Conservation (phyloP, 2,797 vertebrate species). For the Brachyrhaphis roseni region DNA sequence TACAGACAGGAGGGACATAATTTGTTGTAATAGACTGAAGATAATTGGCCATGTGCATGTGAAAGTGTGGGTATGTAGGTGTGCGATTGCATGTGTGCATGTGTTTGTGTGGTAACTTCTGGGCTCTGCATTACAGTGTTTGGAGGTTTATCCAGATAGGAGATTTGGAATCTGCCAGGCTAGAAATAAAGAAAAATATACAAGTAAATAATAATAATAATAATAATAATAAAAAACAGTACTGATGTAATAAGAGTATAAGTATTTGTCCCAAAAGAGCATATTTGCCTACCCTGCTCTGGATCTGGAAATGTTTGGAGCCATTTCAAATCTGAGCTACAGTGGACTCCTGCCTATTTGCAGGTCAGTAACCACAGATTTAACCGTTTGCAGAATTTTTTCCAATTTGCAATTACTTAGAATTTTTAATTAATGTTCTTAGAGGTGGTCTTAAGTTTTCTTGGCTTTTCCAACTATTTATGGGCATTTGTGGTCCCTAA, state of each 20-base stretch:
- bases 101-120: not conserved
- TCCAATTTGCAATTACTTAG: not conserved
- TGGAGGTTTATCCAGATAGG: slow-evolving; percentile 38
- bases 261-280: not conserved
- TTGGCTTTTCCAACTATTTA: not conserved
- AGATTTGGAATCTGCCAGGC: slow-evolving; percentile 29
- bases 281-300: not conserved
- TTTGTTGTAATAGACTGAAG: slow-evolving; percentile 29
- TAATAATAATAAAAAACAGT: not conserved
- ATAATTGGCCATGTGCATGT: slow-evolving; percentile 43
- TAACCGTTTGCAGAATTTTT: not conserved
- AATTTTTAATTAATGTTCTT: not conserved
- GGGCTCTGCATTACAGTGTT: slow-evolving; percentile 17
- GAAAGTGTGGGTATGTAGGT: not conserved
- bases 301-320: not conserved
- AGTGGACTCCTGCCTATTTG: not conserved
- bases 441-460: too few relatives aligned
- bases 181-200: slow-evolving; percentile 8
- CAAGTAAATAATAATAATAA: not conserved
- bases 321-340: not conserved
- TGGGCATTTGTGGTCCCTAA: not conserved
- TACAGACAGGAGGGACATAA: slow-evolving; percentile 33
- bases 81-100: slow-evolving; percentile 3
- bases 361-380: not conserved
- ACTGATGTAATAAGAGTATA: not conserved